Conservation (phyloP, 2,797 vertebrate genomes). For the Naso thynnoides region DNA sequence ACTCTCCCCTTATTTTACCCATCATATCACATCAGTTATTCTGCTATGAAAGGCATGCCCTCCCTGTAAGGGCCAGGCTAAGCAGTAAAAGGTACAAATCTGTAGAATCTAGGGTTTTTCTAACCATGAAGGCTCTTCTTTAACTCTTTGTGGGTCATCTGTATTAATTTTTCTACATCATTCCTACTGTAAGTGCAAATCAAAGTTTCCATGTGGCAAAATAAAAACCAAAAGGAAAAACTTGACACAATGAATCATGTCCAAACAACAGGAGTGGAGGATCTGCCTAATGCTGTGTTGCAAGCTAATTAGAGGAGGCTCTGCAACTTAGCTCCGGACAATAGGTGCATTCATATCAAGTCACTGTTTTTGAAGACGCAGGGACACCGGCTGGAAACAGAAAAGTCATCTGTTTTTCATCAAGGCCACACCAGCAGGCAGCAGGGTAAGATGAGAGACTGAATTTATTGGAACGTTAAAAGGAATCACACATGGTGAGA, state of each 20-base stretch:
- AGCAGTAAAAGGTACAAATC: not conserved
- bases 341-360: slow-evolving; percentile 70
- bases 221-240: slow-evolving; percentile 15
- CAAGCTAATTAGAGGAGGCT: slow-evolving; percentile 47
- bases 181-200: not conserved
- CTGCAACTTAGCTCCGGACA: slow-evolving; percentile 56
- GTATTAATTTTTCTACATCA: not conserved
- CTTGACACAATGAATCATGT: not conserved
- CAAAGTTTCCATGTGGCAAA: not conserved
- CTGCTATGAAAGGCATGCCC: slow-evolving; percentile 48
- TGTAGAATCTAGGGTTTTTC: not conserved
- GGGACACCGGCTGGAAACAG: slow-evolving; percentile 54
- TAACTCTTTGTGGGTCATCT: not conserved
- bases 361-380: slow-evolving; percentile 52
- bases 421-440: slow-evolving; percentile 53
- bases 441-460: slow-evolving; percentile 58
- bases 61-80: slow-evolving; percentile 19
- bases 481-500: slow-evolving; percentile 67
- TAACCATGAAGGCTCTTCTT: not conserved
- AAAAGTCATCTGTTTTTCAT: slow-evolving; percentile 77
- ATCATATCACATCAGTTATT: slow-evolving; percentile 41
- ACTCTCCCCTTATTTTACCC: slow-evolving; percentile 27
- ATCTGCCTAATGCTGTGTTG: slow-evolving; percentile 16
- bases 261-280: slow-evolving; percentile 22
- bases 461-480: slow-evolving; percentile 70